Percentiles rank a stretch among this genome's conserved stretches.
These are phyloP conservation scores for Huso huso DNA, from an alignment of 2,797 vertebrate species.

Conservation along the genomic window DNA sequence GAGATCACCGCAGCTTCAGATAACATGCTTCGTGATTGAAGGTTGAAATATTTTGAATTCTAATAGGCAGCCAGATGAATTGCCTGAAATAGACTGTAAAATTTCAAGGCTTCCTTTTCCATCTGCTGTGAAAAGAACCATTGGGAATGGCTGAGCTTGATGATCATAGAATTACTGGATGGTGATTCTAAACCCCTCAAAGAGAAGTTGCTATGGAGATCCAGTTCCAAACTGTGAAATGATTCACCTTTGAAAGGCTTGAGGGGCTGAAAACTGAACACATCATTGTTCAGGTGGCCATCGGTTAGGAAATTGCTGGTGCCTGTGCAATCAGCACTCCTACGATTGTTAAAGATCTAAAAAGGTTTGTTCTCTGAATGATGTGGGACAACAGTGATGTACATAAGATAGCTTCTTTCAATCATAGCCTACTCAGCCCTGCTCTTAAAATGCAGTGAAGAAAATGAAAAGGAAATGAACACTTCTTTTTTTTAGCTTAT, in stretches of 20 bases:
- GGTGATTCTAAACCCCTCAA: constrained; percentile 99
- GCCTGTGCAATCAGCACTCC: constrained; percentile 98
- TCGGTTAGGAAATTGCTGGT: constrained; percentile 99
- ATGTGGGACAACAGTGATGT: constrained; percentile 97
- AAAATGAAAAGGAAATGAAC: constrained; percentile 45
- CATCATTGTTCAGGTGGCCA: constrained; percentile 99
- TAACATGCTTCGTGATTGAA: constrained; percentile 99
- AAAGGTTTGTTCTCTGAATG: constrained; percentile 97
- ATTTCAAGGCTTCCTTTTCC: constrained; percentile 93
- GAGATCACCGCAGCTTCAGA: constrained; percentile 97
- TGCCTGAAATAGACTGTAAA: constrained; percentile 99
- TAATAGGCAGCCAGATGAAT: constrained; percentile 99
- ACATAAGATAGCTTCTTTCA: constrained; percentile 86
- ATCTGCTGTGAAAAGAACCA: constrained; percentile 99
- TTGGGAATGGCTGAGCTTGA: constrained; percentile 98
- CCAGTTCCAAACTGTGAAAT: constrained; percentile 99
- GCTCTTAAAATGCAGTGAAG: neutral
- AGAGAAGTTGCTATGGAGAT: constrained; percentile 99
- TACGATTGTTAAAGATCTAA: constrained; percentile 99
- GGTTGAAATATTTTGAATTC: constrained; percentile 99
- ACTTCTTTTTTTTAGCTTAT: constrained; percentile 46
- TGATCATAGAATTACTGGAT: constrained; percentile 99
- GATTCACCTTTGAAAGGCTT: constrained; percentile 99
- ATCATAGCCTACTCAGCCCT: constrained; percentile 68
- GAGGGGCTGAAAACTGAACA: constrained; percentile 98